phyloP scores from a whole-genome alignment of 1,140 invertebrate species.

The Pseudomyrmex cubaensis region DNA sequence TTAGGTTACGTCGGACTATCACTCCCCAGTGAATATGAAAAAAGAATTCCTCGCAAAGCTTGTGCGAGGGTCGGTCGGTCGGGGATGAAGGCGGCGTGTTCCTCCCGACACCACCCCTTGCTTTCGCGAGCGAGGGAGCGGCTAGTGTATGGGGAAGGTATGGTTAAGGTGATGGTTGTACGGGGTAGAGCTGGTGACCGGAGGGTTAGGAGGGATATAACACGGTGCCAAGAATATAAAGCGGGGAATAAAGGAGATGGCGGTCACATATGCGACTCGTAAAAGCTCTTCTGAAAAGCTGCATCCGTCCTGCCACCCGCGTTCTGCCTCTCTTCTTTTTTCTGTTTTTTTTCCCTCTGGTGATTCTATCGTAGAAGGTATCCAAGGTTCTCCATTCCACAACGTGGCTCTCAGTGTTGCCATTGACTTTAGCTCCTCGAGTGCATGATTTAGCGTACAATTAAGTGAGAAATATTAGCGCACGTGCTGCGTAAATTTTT shows the following conservation, averaged over 20 bases:
- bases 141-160: not conserved
- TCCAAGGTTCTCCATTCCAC: conserved; percentile 62
- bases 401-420: conserved; percentile 14
- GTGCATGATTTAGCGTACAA: not conserved
- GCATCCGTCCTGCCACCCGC: conserved; percentile 64
- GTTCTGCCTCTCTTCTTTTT: conserved; percentile 4
- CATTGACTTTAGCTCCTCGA: conserved; percentile 10
- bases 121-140: conserved; percentile 2
- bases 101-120: conserved; percentile 49
- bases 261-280: conserved; percentile 79
- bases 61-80: conserved; percentile 33
- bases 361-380: conserved; percentile 32
- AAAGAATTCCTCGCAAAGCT: conserved; percentile 78
- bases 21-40: conserved; percentile 84
- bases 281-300: conserved; percentile 79
- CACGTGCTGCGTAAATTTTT: not conserved
- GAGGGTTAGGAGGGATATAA: conserved; percentile 60
- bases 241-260: conserved; percentile 76
- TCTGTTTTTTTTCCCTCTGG: conserved; percentile 12
- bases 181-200: conserved; percentile 36
- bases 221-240: conserved; percentile 80
- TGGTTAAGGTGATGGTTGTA: conserved; percentile 51
- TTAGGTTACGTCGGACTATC: conserved; percentile 82
- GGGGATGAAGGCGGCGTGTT: conserved; percentile 20
- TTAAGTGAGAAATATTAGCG: not conserved